Conservation (phyloP, 2,797 vertebrate genomes). For the Crenichthys baileyi region DNA sequence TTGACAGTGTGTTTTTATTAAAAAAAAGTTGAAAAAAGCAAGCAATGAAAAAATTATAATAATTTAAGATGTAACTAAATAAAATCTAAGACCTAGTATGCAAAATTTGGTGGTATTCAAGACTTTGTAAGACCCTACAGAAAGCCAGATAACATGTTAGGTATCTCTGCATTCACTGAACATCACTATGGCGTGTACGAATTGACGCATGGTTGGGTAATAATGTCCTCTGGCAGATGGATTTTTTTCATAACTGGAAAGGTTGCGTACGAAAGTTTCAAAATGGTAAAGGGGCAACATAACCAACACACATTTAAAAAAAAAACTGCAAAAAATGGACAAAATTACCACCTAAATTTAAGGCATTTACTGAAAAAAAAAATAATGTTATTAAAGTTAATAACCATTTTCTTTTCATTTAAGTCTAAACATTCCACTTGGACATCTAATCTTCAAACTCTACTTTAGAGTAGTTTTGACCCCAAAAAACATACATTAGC, state of each 20-base stretch:
- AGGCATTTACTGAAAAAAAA: not conserved
- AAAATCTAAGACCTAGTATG: not conserved
- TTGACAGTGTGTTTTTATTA: not conserved
- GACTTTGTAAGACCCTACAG: not conserved
- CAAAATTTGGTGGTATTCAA: not conserved
- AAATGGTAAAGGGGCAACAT: not conserved
- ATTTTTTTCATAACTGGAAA: rapidly evolving
- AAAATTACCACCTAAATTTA: not conserved
- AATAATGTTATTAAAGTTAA: not conserved
- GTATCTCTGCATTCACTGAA: not conserved
- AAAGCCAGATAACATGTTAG: not conserved
- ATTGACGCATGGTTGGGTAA: not conserved
- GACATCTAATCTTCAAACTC: constrained; percentile 14
- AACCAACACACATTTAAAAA: too few species aligned
- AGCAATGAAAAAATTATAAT: not conserved
- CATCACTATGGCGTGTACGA: not conserved
- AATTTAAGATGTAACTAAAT: not conserved
- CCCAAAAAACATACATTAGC: constrained; percentile 57
- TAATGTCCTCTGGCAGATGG: not conserved
- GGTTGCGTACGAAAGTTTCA: not conserved
- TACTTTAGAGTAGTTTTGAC: constrained; percentile 39
- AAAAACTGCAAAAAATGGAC: not conserved
- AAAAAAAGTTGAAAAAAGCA: not conserved
- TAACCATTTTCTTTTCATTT: not conserved
- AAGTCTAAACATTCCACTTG: not conserved